phyloP scores from a whole-genome alignment of 1,140 invertebrate genomes.

The Rhyzopertha dominica region DNA sequence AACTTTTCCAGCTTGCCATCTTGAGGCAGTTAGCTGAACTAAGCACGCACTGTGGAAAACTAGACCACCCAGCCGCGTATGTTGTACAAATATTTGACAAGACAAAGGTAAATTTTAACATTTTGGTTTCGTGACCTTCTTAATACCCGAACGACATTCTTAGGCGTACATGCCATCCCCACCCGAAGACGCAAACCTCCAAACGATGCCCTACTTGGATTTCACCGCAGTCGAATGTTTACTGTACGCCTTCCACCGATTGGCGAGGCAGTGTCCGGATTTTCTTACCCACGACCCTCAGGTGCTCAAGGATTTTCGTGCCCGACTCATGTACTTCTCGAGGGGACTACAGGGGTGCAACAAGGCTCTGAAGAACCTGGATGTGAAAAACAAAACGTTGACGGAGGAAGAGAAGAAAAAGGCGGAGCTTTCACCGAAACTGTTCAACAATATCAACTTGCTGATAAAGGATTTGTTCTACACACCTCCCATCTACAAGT shows the following conservation, averaged over 20 bases:
- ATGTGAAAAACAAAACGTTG: conserved; percentile 53
- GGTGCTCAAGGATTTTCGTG: conserved; percentile 80
- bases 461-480: conserved; percentile 94
- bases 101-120: conserved; percentile 62
- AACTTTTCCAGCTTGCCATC: conserved; percentile 72
- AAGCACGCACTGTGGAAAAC: conserved; percentile 64
- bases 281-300: conserved; percentile 75
- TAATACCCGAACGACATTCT: conserved; percentile 26
- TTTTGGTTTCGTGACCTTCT: too few species aligned
- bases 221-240: conserved; percentile 93
- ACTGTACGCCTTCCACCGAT: conserved; percentile 81
- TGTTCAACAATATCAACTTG: conserved; percentile 81
- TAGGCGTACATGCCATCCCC: conserved; percentile 76
- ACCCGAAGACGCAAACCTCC: conserved; percentile 58
- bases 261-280: conserved; percentile 76
- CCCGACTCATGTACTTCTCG: conserved; percentile 88
- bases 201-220: conserved; percentile 70
- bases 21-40: conserved; percentile 87
- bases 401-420: conserved; percentile 62
- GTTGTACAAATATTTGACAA: conserved; percentile 71
- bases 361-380: conserved; percentile 23
- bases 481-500: conserved; percentile 88
- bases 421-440: conserved; percentile 80
- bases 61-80: conserved; percentile 70
- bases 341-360: conserved; percentile 74